Evolutionary conservation across 2,113 vertebrate species (phyloP).

Genomic region (Pipa parva): DNA sequence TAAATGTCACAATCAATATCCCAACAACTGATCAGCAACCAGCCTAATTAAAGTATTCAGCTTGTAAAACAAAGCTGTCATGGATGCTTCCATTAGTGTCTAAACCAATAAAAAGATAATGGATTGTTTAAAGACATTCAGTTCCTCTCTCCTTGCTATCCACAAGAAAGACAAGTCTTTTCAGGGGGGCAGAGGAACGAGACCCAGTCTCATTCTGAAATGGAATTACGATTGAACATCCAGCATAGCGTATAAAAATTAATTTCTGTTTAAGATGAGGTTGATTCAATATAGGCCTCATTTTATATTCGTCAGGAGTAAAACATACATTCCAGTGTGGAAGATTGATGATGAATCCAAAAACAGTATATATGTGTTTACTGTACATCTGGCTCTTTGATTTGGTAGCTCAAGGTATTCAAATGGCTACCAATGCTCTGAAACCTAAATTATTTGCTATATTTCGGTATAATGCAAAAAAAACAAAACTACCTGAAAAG

Average conservation of each 20-base stretch:
- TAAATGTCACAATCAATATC: slow-evolving; percentile 72
- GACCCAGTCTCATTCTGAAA: slow-evolving; percentile 63
- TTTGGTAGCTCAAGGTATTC: slow-evolving; percentile 41
- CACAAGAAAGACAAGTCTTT: slow-evolving; percentile 48
- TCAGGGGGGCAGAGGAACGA: slow-evolving; percentile 45
- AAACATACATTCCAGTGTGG: slow-evolving; percentile 59
- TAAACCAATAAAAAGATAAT: slow-evolving; percentile 72
- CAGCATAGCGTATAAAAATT: slow-evolving; percentile 63
- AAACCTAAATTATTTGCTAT: slow-evolving; percentile 26
- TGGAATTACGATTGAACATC: slow-evolving; percentile 69
- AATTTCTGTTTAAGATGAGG: slow-evolving; percentile 67
- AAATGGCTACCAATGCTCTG: slow-evolving; percentile 20
- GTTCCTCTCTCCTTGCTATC: slow-evolving; percentile 49
- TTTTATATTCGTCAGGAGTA: slow-evolving; percentile 58
- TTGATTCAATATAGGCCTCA: slow-evolving; percentile 65
- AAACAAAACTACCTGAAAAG: too few relatives aligned
- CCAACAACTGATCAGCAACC: slow-evolving; percentile 70
- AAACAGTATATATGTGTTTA: slow-evolving; percentile 52
- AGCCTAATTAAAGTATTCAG: slow-evolving; percentile 69
- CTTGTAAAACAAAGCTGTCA: slow-evolving; percentile 69
- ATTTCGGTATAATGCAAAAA: slow-evolving; percentile 16
- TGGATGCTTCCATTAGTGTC: slow-evolving; percentile 72
- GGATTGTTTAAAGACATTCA: slow-evolving; percentile 62
- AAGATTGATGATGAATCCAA: slow-evolving; percentile 46
- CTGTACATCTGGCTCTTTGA: slow-evolving; percentile 53